Evolutionary conservation across 2,888 invertebrate species (phyloP), one percentile per base, ranked within the genome.

Genomic region (Odiellus spinosus): DNA sequence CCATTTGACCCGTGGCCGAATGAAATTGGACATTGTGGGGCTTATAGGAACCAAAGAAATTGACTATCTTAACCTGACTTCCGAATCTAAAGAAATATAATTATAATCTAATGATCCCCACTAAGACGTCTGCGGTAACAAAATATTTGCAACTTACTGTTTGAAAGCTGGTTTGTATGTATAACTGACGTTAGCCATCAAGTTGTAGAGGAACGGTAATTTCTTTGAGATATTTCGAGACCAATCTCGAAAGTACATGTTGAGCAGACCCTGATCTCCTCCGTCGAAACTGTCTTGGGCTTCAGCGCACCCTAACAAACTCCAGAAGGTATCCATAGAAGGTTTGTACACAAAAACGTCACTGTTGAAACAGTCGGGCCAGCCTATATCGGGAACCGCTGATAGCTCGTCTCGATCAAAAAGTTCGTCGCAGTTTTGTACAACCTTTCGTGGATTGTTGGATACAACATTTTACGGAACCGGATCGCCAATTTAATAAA

Each of bases 91-190:
- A 55, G 35, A 26, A 6, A 6, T 26, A 26, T 26, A 4, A 26
- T 26, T 26, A 15, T 12, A 17, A 40, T 20, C 36, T 34, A 39
- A 18, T 11, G 40, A 41, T 8, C 39, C 17, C 5, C 10, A 18
- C 18, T 39, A 19, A 39, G 5, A 14, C 39, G 19, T 10, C 39
- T 39, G 39, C 3, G 17, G 10, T 15, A 10, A 39, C 15, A 14
- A 11, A 40, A 45, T 45, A 11, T n/a, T n/a, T n/a, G n/a, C n/a
- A 44, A 73, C 80, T 78, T 70, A 96, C 95, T 87, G 83, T 77
- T 88, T 91, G 65, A 87, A 83, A 46, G 98, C 98, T 49, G 98
- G 96, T 62, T 90, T 73, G 68, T 98, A 99, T 12, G 93, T 88
- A 67, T 98, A 98, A 60, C 85, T 82, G 45, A 91, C 87, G 48